Percentiles rank a stretch among this genome's conserved stretches.
Conservation (phyloP, 2,113 vertebrate species). For the Bubalus kerabau region DNA sequence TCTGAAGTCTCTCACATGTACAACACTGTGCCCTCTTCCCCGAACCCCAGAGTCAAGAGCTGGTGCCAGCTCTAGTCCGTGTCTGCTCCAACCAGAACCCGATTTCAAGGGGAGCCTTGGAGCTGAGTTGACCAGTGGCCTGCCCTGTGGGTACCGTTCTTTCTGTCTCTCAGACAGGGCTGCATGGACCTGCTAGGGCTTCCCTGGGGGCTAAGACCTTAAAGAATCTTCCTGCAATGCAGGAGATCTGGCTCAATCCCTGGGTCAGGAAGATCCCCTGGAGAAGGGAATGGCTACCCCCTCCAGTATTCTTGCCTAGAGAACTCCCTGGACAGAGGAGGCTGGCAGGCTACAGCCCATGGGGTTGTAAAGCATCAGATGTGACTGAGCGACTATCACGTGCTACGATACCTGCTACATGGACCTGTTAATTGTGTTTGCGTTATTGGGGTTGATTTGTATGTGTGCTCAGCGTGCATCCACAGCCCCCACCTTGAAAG, state of each 20-base stretch:
- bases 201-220: neutral
- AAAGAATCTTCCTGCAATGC: neutral
- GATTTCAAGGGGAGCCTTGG: neutral
- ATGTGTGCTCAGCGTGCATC: neutral
- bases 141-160: rapidly evolving
- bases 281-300: neutral
- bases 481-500: slow-evolving; percentile 10
- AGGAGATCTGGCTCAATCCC: neutral
- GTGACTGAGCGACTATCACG: neutral
- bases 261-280: neutral
- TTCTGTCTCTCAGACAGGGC: neutral
- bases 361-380: neutral
- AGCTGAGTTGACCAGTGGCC: neutral
- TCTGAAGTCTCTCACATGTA: neutral
- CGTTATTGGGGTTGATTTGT: slow-evolving; percentile 46
- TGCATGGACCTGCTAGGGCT: neutral
- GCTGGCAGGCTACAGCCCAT: neutral
- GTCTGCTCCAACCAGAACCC: neutral
- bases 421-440: slow-evolving; percentile 43
- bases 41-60: neutral
- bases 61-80: neutral
- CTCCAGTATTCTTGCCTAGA: neutral
- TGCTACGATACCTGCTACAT: rapidly evolving
- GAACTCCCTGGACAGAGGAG: neutral
- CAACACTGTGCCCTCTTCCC: neutral